Conservation (phyloP, 2,888 invertebrate species). For the Ptilodon capucinus region DNA sequence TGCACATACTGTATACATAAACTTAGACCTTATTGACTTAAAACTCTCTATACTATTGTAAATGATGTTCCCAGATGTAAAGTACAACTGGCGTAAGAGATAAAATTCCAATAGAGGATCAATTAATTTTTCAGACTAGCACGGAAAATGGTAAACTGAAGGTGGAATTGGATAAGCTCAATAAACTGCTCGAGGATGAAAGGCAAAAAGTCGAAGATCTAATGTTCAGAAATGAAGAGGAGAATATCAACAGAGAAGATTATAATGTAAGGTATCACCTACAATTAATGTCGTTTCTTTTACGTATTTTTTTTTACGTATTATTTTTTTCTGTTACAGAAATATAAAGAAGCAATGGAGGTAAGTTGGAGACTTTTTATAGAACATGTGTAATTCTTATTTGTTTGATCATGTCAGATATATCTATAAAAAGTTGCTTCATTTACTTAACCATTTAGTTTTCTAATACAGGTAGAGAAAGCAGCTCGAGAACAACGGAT, state of each 20-base stretch:
- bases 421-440: not conserved
- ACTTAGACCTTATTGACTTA: not conserved
- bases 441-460: not conserved
- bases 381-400: not conserved
- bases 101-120: not conserved
- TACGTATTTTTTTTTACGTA: not conserved
- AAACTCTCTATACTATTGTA: too few relatives aligned
- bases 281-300: not conserved
- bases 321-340: conserved; percentile 57
- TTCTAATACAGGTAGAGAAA: conserved; percentile 56
- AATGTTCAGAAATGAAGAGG: conserved; percentile 95
- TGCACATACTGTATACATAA: too few relatives aligned
- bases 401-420: not conserved
- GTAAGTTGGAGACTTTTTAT: conserved; percentile 43
- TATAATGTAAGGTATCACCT: conserved; percentile 86
- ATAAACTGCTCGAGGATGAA: conserved; percentile 88
- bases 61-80: too few relatives aligned
- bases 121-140: conserved; percentile 49
- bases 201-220: conserved; percentile 93
- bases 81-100: not conserved
- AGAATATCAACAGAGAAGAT: conserved; percentile 93
- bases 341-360: conserved; percentile 77
- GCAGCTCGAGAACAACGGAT: conserved; percentile 78
- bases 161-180: conserved; percentile 79
- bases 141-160: conserved; percentile 84